Evolutionary conservation across 2,113 vertebrate genomes (phyloP).

Genomic region (Tachysurus vachellii): DNA sequence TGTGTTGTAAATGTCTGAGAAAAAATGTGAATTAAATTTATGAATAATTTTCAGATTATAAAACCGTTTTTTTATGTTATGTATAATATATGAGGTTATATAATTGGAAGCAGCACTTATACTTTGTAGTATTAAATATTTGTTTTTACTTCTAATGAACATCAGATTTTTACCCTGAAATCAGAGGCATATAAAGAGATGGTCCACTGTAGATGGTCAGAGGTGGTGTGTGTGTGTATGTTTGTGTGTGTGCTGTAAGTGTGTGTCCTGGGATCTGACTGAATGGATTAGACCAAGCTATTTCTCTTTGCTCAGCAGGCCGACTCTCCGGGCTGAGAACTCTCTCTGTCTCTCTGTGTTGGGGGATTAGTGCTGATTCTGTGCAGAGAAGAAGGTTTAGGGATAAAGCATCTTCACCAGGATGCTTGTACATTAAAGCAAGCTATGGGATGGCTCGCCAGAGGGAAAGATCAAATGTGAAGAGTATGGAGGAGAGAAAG

Average conservation of each 20-base stretch:
- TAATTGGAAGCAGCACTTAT: not conserved
- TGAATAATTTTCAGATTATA: not conserved
- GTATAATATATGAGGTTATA: not conserved
- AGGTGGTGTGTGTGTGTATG: not conserved
- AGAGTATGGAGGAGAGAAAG: not conserved
- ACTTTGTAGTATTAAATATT: not conserved
- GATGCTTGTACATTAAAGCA: constrained; percentile 69
- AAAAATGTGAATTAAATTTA: not conserved
- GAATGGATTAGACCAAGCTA: not conserved
- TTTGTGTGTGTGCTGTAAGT: not conserved
- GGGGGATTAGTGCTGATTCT: constrained; percentile 30
- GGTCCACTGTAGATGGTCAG: too few species aligned
- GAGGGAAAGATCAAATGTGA: constrained; percentile 11
- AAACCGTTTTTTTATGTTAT: not conserved
- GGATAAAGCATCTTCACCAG: constrained; percentile 56
- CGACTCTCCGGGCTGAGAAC: not conserved
- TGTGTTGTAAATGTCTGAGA: not conserved
- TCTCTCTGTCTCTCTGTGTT: constrained; percentile 21
- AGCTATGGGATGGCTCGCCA: not conserved
- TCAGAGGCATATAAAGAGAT: not conserved
- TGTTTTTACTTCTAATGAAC: not conserved
- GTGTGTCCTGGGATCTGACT: constrained; percentile 5
- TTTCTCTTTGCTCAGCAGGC: constrained; percentile 6
- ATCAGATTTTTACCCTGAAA: not conserved
- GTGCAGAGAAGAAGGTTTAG: constrained; percentile 65